phyloP scores from a whole-genome alignment of 2,888 invertebrate genomes.

The Synergus umbraculus region DNA sequence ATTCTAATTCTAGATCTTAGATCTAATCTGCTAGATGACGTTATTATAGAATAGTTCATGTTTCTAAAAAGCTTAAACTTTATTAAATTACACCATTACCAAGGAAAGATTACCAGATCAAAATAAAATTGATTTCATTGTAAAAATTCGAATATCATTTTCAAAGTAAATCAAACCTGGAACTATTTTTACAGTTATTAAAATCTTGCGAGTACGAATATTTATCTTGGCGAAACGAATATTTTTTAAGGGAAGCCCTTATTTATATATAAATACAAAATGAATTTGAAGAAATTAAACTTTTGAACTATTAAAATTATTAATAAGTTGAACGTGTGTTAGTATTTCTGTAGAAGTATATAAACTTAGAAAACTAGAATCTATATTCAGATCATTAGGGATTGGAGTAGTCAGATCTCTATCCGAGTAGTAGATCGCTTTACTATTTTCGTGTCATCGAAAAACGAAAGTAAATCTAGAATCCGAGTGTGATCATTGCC shows the following conservation, averaged over 20 bases:
- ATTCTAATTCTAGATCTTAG: too few relatives aligned
- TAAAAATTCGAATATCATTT: too few relatives aligned
- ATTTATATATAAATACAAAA: neutral
- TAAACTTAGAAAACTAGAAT: conserved; percentile 3
- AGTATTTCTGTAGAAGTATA: neutral
- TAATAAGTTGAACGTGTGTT: neutral
- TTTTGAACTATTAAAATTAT: neutral
- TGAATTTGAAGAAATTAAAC: neutral
- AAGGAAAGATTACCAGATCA: too few relatives aligned
- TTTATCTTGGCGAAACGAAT: neutral
- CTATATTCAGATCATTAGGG: conserved; percentile 34
- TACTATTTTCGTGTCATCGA: conserved; percentile 36
- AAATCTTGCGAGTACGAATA: too few relatives aligned
- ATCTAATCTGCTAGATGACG: too few relatives aligned
- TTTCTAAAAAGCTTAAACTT: too few relatives aligned
- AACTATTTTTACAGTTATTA: too few relatives aligned
- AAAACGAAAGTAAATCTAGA: conserved; percentile 2
- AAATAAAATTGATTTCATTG: too few relatives aligned
- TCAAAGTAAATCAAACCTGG: too few relatives aligned
- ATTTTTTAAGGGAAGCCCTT: neutral
- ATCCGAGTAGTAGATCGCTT: conserved; percentile 9
- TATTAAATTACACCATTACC: too few relatives aligned
- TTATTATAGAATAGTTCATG: too few relatives aligned
- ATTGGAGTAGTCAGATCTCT: neutral
- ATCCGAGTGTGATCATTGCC: conserved; percentile 6